Conservation (phyloP, 2,888 invertebrate genomes). For the Gari tellinella region DNA sequence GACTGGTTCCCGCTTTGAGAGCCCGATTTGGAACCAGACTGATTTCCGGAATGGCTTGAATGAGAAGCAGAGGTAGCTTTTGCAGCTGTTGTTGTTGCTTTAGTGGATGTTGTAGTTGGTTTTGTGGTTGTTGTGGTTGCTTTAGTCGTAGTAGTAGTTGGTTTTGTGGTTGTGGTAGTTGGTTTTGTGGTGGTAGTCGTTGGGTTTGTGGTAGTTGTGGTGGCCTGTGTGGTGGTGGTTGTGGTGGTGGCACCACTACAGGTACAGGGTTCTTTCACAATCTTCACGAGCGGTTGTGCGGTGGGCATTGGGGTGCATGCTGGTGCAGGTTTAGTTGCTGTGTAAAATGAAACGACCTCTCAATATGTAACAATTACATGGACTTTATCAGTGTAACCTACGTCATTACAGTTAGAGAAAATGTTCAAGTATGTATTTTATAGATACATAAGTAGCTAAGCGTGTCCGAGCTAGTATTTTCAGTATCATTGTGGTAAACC, state of each 20-base stretch:
- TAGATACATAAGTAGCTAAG: too few species aligned
- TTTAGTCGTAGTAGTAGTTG: slow-evolving; percentile 13
- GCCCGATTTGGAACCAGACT: slow-evolving; percentile 10
- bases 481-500: too few species aligned
- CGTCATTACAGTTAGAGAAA: too few species aligned
- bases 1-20: slow-evolving; percentile 26
- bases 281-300: slow-evolving; percentile 36
- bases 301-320: slow-evolving; percentile 24
- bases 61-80: slow-evolving; percentile 5
- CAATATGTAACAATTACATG: too few species aligned
- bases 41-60: not conserved
- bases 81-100: slow-evolving; percentile 7
- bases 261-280: slow-evolving; percentile 41
- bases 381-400: too few species aligned
- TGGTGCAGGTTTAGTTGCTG: slow-evolving; percentile 11
- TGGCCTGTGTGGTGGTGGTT: not conserved
- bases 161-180: slow-evolving; percentile 17
- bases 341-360: not conserved
- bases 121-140: slow-evolving; percentile 23
- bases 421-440: not conserved
- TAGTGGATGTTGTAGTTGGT: slow-evolving; percentile 12
- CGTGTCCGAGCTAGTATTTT: too few species aligned
- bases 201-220: not conserved
- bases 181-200: slow-evolving; percentile 10
- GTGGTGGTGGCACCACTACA: slow-evolving; percentile 10